phyloP scores from a whole-genome alignment of 1,140 invertebrate species.

The Drosophila jambulina region DNA sequence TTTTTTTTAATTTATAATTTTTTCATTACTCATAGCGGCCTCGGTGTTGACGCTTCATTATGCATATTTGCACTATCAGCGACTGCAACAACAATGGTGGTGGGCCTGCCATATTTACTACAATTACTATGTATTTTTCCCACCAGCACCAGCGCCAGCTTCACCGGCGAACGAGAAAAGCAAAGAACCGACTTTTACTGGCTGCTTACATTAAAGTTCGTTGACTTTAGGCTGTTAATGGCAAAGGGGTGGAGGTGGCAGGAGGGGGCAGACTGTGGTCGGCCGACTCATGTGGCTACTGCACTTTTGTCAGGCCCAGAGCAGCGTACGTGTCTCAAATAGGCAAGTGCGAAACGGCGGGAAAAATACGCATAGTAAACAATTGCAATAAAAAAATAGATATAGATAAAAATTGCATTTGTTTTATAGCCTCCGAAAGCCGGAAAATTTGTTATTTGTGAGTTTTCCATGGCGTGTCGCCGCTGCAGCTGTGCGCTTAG shows the following conservation, averaged over 20 bases:
- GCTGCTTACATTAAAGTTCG: constrained; percentile 51
- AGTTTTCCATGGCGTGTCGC: constrained; percentile 57
- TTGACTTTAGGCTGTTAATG: constrained; percentile 49
- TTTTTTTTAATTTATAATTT: background rate
- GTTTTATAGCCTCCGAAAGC: constrained; percentile 51
- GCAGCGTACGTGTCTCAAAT: constrained; percentile 67
- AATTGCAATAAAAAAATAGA: constrained; percentile 25
- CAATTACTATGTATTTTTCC: constrained; percentile 38
- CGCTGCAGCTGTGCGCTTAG: constrained; percentile 29
- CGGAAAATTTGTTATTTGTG: constrained; percentile 82
- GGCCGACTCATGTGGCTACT: constrained; percentile 55
- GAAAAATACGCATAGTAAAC: constrained; percentile 33
- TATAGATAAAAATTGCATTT: constrained; percentile 58
- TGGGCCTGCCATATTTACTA: constrained; percentile 31
- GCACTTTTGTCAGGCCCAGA: constrained; percentile 48
- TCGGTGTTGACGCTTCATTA: constrained; percentile 49
- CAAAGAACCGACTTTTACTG: constrained; percentile 56
- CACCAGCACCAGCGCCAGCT: constrained; percentile 23
- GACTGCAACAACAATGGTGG: constrained; percentile 43
- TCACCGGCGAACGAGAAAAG: constrained; percentile 27
- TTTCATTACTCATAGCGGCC: constrained; percentile 29
- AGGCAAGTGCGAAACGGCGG: constrained; percentile 51
- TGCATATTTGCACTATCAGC: constrained; percentile 74
- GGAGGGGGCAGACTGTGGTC: constrained; percentile 40
- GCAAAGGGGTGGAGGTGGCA: background rate